Evolutionary conservation across 2,888 invertebrate species (phyloP), one percentile per base, ranked within the genome.

Genomic region (Drosophila fulvimacula): DNA sequence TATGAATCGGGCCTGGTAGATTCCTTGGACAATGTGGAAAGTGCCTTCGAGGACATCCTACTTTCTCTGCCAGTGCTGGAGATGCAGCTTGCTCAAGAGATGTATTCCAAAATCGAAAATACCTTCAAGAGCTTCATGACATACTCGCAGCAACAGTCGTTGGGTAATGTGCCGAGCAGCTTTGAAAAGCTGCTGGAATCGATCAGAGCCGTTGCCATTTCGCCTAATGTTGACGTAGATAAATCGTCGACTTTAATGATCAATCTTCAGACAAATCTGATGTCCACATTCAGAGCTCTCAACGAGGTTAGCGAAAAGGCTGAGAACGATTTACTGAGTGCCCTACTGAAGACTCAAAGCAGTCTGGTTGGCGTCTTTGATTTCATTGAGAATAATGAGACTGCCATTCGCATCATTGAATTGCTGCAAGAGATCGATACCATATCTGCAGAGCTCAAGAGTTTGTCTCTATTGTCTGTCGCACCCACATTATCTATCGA

Each of bases 61-160:
- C 81, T 90, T 3, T 88, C 90, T 0, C 69, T 92, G 49, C 92
- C 92, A 0, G 91, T 75, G 87, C 92, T 73, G 71, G 94, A 79
- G 88, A 91, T 87, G 21, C 89, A 94, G 41, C 88, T 94, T 55
- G 93, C 94, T n/a, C 79, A 91, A 48, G 93, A 93, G 61, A 92
- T 93, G 76, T 91, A 91, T 61, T 73, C 90, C 5, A 92, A 93
- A 67, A 82, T 90, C 3, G 89, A 89, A 34, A 87, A 81, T 21
- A 84, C 81, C 32, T 84, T 84, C 3, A 76, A 82, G 4, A 79
- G 92, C 34, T 83, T 90, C 5, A 63, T 76, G 21, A 9, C 36
- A 5, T 61, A 65, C 5, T 81, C 46, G 15, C 46, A 64, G n/a
- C 66, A 69, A 2, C 44, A 77, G 9, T 63, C 61, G 0, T 32